Conservation (phyloP, 2,113 vertebrate genomes). For the Anoura caudifer region DNA sequence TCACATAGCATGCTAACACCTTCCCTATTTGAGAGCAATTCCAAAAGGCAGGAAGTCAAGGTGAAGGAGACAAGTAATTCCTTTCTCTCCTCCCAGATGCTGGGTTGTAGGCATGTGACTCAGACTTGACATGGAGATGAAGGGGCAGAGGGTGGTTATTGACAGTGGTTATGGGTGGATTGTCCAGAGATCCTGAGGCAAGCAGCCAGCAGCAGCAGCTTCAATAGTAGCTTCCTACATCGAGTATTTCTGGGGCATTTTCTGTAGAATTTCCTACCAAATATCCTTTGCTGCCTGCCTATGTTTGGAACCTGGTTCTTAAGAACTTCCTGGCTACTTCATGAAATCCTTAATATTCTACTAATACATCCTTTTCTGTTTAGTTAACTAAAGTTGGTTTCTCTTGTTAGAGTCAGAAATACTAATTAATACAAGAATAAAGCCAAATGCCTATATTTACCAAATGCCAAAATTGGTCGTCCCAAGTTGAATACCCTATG, state of each 20-base stretch:
- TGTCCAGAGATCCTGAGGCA: background rate
- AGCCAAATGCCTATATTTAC: background rate
- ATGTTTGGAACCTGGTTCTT: background rate
- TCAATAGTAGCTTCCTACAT: background rate
- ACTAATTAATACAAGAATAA: background rate
- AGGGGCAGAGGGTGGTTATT: background rate
- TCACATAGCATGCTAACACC: background rate
- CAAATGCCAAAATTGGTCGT: background rate
- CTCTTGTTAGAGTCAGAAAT: background rate
- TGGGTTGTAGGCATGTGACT: background rate
- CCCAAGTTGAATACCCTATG: background rate
- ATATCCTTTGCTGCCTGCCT: background rate
- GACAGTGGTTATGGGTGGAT: background rate
- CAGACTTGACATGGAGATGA: background rate
- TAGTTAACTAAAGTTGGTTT: background rate
- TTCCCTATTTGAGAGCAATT: background rate
- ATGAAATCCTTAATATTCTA: slow-evolving; percentile 11
- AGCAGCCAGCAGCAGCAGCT: background rate
- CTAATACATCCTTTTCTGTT: background rate
- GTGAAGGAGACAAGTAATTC: background rate
- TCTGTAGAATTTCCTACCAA: slow-evolving; percentile 25
- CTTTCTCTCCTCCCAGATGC: background rate
- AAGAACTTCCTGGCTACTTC: background rate
- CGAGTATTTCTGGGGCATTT: background rate
- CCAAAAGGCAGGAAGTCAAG: background rate